These are phyloP conservation scores for Podotricha telesiphe DNA, from an alignment of 2,888 invertebrate genomes.

Conservation along the genomic window DNA sequence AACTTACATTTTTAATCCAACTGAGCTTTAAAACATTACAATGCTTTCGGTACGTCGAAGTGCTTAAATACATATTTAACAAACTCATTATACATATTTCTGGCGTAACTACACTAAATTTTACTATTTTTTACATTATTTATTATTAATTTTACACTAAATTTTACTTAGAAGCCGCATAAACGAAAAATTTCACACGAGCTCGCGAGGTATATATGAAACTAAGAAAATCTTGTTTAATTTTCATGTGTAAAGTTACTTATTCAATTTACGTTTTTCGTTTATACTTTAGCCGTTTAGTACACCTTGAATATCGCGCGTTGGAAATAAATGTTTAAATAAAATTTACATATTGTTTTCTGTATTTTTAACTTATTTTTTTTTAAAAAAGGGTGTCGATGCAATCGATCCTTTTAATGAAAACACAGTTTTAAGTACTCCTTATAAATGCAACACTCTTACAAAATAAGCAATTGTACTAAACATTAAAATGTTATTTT, in stretches of 20 bases:
- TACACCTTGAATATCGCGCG: neutral
- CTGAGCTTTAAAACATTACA: conserved; percentile 3
- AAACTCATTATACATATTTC: conserved; percentile 20
- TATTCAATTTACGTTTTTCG: neutral
- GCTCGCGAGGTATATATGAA: neutral
- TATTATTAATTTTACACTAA: too few species aligned
- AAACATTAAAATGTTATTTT: too few species aligned
- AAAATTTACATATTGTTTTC: neutral
- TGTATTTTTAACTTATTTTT: too few species aligned
- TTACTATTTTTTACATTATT: too few species aligned
- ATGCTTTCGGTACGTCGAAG: conserved; percentile 9
- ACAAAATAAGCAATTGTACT: too few species aligned
- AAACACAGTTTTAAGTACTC: too few species aligned
- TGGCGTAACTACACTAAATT: neutral
- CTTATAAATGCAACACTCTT: too few species aligned
- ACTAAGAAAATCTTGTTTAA: neutral
- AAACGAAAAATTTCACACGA: neutral
- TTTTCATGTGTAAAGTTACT: conserved; percentile 6
- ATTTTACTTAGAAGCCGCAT: neutral
- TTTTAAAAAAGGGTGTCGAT: too few species aligned
- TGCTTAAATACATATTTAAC: conserved; percentile 17
- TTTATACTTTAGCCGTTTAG: neutral
- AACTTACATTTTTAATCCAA: neutral
- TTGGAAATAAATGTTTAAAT: neutral
- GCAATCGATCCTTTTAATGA: too few species aligned